Base-by-base conservation (phyloP, 2,797 vertebrate genomes). In the Phylloscopus collybita region DNA sequence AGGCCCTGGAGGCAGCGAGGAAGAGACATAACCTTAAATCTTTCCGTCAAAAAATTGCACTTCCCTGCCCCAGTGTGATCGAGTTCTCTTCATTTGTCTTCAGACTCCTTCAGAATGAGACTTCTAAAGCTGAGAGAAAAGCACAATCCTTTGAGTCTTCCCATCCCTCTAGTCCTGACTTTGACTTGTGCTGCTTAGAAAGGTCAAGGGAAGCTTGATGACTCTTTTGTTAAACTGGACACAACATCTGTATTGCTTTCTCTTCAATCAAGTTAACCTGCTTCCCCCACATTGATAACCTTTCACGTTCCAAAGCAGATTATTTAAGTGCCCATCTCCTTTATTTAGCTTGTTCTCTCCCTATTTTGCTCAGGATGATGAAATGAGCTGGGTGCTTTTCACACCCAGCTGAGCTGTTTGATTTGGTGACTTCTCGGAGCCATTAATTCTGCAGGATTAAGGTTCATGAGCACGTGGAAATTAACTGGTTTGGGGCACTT, bases 11-110 rank as follows among this genome's bases (percentile, higher is more conserved):
- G 94, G 95, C 90, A 96, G 45, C 66, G n/a, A 30, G 23, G 76
- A 86, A 92, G 83, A 86, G 93, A 73, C 84, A 53, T 80, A 96
- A 91, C 81, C 85, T 91, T 97, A 92, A 93, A 88, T 97, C 92
- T 96, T 95, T 70, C 56, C 15, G 10, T 72, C 93, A 57, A 47
- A 67, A 92, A 90, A 88, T 57, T 78, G 92, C 59, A 2, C 79
- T 87, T 93, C 72, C 83, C 67, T 80, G 40, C 34, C 7, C 38
- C 65, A 50, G 1, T 4, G 10, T 78, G 78, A 88, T 79, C 45
- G 88, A 91, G 64, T 56, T 80, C 84, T 76, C 53, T 74, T 96
- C 94, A 91, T 95, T 94, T 1, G 3, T 88, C 95, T 81, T 91
- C 84, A 82, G 50, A 59, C 53, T 92, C 81, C 73, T 96, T 86